Percentiles rank a stretch among this genome's conserved stretches.
phyloP scores from a whole-genome alignment of 37 sponge, comb jelly and placozoan species.

The Dysidea cf. avara region DNA sequence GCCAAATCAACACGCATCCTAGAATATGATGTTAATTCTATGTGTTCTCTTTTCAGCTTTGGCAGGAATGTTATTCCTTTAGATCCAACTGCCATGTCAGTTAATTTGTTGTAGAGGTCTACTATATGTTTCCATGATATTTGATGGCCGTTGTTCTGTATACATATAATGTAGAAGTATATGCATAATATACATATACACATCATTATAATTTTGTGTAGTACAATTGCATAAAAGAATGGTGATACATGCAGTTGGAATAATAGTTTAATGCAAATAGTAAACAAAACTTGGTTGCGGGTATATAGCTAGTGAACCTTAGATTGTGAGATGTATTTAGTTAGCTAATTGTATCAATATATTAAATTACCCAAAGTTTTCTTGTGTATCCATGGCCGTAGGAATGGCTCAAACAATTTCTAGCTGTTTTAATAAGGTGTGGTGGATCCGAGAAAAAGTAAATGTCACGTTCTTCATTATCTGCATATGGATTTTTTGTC shows the following conservation, averaged over 20 bases:
- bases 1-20: conserved; percentile 39
- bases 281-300: too few species aligned
- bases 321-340: too few species aligned
- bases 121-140: conserved; percentile 29
- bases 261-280: too few species aligned
- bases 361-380: conserved; percentile 24
- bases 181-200: too few species aligned
- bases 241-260: too few species aligned
- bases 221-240: too few species aligned
- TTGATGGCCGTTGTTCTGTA: conserved; percentile 21
- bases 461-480: conserved; percentile 1
- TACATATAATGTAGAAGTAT: conserved; percentile 9
- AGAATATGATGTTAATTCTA: conserved; percentile 32
- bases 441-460: conserved; percentile 38
- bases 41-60: conserved; percentile 13
- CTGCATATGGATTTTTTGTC: conserved; percentile 7
- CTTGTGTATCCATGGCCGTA: conserved; percentile 5
- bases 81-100: conserved; percentile 4
- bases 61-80: conserved; percentile 10
- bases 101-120: conserved; percentile 7
- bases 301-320: too few species aligned
- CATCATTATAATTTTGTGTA: too few species aligned
- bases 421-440: conserved; percentile 23
- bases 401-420: conserved; percentile 20
- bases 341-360: too few species aligned